Percentiles rank a stretch among this genome's conserved stretches.
Conservation (phyloP, 2,113 vertebrate genomes). For the Nestor notabilis region DNA sequence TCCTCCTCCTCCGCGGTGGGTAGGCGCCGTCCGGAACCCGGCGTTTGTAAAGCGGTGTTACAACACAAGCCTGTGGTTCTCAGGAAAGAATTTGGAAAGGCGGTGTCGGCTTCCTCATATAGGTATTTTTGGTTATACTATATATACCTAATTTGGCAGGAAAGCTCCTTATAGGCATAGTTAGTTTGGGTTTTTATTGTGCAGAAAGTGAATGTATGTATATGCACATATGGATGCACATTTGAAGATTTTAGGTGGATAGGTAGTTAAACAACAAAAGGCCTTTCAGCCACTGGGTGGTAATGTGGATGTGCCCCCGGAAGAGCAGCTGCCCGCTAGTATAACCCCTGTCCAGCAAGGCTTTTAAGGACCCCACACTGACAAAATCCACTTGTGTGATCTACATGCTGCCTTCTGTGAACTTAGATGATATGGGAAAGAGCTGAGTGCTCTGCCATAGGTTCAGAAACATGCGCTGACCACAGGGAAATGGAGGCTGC, state of each 20-base stretch:
- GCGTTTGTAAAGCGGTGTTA: accelerated
- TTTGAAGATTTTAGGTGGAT: not conserved
- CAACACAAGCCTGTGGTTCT: too few species aligned
- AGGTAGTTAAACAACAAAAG: not conserved
- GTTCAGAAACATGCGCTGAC: not conserved
- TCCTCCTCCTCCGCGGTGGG: accelerated
- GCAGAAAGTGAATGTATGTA: not conserved
- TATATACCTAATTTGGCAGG: accelerated
- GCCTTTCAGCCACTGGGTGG: not conserved
- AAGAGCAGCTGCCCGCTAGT: not conserved
- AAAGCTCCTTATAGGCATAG: not conserved
- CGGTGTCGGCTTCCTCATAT: accelerated
- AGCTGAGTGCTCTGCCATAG: accelerated
- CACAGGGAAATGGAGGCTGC: accelerated
- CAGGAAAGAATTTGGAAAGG: not conserved
- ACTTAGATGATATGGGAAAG: accelerated
- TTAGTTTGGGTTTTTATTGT: not conserved
- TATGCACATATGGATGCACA: accelerated
- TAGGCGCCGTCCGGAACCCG: accelerated
- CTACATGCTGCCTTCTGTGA: accelerated
- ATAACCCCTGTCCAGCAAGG: not conserved
- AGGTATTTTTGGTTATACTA: not conserved
- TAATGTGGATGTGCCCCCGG: accelerated
- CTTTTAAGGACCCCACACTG: accelerated
- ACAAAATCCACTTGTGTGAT: too few species aligned